Evolutionary conservation across 2,888 invertebrate species (phyloP).

Genomic region (Drosophila paracracens): DNA sequence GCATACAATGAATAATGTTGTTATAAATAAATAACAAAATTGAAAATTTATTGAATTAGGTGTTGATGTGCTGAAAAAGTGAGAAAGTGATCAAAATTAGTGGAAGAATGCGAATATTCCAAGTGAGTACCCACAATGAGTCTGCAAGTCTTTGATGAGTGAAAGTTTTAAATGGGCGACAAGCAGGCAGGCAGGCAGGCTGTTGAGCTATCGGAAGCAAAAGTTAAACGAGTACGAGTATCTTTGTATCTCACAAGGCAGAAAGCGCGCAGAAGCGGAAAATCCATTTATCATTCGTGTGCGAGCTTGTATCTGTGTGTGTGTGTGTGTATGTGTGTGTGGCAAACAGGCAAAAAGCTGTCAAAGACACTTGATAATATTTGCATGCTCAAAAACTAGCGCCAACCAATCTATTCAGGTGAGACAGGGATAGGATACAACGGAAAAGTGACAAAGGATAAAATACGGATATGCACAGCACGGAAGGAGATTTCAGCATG

Average conservation of each 20-base stretch:
- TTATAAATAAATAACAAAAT: background rate
- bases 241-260: slow-evolving; percentile 8
- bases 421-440: slow-evolving; percentile 6
- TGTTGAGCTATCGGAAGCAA: slow-evolving; percentile 21
- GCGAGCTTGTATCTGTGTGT: background rate
- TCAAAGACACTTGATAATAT: slow-evolving; percentile 60
- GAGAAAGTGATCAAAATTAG: background rate
- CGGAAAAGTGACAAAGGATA: slow-evolving; percentile 6
- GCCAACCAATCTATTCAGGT: slow-evolving; percentile 31
- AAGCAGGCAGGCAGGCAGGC: background rate
- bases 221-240: slow-evolving; percentile 28
- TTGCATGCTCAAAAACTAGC: slow-evolving; percentile 49
- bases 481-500: background rate
- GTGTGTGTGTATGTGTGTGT: slow-evolving; percentile 3
- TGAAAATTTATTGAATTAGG: background rate
- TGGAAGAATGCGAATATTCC: background rate
- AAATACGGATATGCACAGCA: background rate
- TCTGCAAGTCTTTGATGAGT: background rate
- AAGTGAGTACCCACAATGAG: background rate
- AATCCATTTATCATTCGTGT: slow-evolving; percentile 68
- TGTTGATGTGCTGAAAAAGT: background rate
- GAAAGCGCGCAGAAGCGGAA: slow-evolving; percentile 54
- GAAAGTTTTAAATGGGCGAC: slow-evolving; percentile 13
- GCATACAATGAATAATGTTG: background rate
- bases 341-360: slow-evolving; percentile 34